Conservation (phyloP, 2,113 vertebrate species). For the Eolophus roseicapilla region DNA sequence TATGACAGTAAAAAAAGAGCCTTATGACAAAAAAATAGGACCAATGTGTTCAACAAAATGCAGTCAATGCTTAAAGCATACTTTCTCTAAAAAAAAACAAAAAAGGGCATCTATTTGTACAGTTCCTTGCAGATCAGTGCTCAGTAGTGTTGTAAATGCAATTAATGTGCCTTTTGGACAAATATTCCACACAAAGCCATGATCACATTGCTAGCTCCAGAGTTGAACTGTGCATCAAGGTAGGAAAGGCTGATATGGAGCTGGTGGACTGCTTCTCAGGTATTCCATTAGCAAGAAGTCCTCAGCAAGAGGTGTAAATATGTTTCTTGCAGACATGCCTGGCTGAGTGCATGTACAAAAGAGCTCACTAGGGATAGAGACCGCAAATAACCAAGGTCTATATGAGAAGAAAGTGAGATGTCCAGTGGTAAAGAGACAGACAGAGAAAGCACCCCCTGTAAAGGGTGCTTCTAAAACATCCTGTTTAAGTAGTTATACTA, state of each 20-base stretch:
- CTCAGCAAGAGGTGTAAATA: neutral
- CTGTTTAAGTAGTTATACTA: neutral
- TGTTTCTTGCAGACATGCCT: neutral
- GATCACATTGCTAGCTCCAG: neutral
- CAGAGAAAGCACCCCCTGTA: neutral
- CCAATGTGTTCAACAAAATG: neutral
- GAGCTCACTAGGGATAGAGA: neutral
- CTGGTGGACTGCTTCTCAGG: neutral
- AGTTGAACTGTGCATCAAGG: neutral
- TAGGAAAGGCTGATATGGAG: neutral
- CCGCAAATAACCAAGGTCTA: neutral
- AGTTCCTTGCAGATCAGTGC: neutral
- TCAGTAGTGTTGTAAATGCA: neutral
- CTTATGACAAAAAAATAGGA: neutral
- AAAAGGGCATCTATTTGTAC: neutral
- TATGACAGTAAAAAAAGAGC: neutral
- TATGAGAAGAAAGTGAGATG: neutral
- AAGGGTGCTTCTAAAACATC: neutral
- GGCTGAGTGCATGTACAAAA: neutral
- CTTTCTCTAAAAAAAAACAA: neutral
- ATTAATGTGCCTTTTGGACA: neutral
- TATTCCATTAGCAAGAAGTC: neutral
- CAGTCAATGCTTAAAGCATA: neutral
- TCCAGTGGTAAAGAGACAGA: neutral
- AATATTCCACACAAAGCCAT: neutral